Evolutionary conservation across 2,888 invertebrate species (phyloP).

Genomic region (Netelia melanura): DNA sequence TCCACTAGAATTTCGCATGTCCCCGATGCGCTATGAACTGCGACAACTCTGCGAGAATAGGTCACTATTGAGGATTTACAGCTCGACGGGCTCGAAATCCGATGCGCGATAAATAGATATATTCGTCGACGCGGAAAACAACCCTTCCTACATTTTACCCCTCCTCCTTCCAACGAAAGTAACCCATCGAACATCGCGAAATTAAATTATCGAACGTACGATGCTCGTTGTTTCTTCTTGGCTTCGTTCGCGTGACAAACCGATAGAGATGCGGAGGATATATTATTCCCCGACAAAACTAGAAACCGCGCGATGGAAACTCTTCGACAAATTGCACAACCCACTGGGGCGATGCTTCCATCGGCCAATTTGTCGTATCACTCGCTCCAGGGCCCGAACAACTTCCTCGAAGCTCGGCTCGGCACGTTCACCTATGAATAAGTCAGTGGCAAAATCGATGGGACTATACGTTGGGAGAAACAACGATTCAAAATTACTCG

Average conservation of each 20-base stretch:
- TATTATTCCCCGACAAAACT: neutral
- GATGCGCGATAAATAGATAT: neutral
- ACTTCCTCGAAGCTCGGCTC: conserved; percentile 31
- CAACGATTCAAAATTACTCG: conserved; percentile 21
- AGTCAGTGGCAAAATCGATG: conserved; percentile 52
- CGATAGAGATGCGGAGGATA: neutral
- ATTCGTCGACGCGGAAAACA: neutral
- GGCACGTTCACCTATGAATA: conserved; percentile 51
- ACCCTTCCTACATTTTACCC: no score
- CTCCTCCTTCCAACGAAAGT: neutral
- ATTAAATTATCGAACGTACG: neutral
- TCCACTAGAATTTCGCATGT: neutral
- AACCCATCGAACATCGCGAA: neutral
- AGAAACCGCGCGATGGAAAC: neutral
- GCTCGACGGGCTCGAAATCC: neutral
- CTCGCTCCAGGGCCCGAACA: conserved; percentile 4
- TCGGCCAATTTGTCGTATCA: conserved; percentile 34
- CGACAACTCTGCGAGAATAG: neutral
- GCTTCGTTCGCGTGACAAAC: neutral
- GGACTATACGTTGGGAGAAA: conserved; percentile 26
- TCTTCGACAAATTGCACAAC: conserved; percentile 17
- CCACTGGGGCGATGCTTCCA: neutral
- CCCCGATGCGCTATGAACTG: conserved; percentile 13
- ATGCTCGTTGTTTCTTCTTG: neutral
- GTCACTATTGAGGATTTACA: conserved; percentile 12